Base-by-base conservation (phyloP, 2,888 invertebrate genomes). In the Xestoiulus laeticollis region DNA sequence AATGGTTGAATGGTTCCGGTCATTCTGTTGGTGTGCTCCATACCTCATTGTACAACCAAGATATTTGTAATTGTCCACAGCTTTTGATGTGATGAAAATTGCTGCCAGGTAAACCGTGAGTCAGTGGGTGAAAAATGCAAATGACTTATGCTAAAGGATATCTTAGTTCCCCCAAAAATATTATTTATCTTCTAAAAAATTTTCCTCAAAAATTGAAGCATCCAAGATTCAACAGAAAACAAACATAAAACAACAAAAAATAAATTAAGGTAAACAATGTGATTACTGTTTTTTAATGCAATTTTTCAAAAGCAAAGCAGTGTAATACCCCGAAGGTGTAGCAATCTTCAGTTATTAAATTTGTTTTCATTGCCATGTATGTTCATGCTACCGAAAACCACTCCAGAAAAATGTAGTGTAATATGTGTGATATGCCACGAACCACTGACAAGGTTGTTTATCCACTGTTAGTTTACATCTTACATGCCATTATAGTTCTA, bases 41-140 rank as follows among this genome's bases (percentile, higher is more conserved):
- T 33, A 33, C 43, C 84, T 84, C 38, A 84, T 33, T 22, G 84
- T 84, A 84, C 84, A 84, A 33, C 84, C 84, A 84, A 84, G 84
- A 22, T 84, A 84, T 84, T 84, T 84, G 84, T 43, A 84, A 84
- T 33, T 84, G 84, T 84, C 84, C 84, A 84, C 84, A 33, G 33
- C 84, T 43, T 84, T 84, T 84, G 84, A 84, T 12, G 84, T 84
- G 84, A 84, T 84, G 84, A 84, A 84, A 84, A 84, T 84, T 84
- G 84, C 84, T 84, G 84, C 43, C 38, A 43, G 84, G 84, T 84
- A 84, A 84, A 84, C 84, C 33, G 84, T 43, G 22, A 38, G 33
- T 84, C 84, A 84, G 30, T 84, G 68, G 22, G 68, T 68, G 68
- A 22, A 68, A 68, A 68, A 59, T 68, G 68, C 68, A 68, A 68